A percentile compares a stretch with the other conserved stretches of the same genome.
Conservation (phyloP, 2,888 invertebrate genomes). For the Teinopalpus imperialis region DNA sequence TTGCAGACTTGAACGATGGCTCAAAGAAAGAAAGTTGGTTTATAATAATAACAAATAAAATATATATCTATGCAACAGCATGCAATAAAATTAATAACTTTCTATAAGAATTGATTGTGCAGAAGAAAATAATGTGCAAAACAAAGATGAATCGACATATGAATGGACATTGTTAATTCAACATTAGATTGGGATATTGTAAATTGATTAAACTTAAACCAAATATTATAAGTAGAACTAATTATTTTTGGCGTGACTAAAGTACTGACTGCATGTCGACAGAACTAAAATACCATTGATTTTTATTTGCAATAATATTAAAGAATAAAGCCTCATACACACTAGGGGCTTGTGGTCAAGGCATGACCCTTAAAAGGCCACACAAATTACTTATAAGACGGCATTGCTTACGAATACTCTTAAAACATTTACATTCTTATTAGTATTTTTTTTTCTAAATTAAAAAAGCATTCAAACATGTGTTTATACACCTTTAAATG, state of each 20-base stretch:
- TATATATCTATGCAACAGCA: slow-evolving; percentile 71
- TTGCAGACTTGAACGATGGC: slow-evolving; percentile 8
- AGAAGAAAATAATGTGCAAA: slow-evolving; percentile 54
- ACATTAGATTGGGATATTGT: background rate
- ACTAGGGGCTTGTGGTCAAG: background rate
- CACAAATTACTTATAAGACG: no score
- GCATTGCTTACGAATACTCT: no score
- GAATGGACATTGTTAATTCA: no score
- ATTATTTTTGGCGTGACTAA: slow-evolving; percentile 23
- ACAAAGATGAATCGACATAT: slow-evolving; percentile 40
- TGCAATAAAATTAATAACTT: slow-evolving; percentile 75
- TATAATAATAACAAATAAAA: slow-evolving; percentile 60
- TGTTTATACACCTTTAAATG: no score
- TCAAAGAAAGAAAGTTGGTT: slow-evolving; percentile 29
- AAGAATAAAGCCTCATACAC: slow-evolving; percentile 4
- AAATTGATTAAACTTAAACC: slow-evolving; percentile 22
- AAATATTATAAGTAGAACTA: slow-evolving; percentile 5
- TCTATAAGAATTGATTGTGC: slow-evolving; percentile 59
- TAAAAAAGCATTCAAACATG: no score
- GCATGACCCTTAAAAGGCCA: no score
- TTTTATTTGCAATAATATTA: background rate
- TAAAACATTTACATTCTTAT: no score
- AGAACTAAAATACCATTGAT: background rate
- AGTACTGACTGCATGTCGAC: slow-evolving; percentile 8
- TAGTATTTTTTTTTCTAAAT: no score